Base-by-base conservation (phyloP, 2,113 vertebrate genomes). In the Chaenogobius annularis region DNA sequence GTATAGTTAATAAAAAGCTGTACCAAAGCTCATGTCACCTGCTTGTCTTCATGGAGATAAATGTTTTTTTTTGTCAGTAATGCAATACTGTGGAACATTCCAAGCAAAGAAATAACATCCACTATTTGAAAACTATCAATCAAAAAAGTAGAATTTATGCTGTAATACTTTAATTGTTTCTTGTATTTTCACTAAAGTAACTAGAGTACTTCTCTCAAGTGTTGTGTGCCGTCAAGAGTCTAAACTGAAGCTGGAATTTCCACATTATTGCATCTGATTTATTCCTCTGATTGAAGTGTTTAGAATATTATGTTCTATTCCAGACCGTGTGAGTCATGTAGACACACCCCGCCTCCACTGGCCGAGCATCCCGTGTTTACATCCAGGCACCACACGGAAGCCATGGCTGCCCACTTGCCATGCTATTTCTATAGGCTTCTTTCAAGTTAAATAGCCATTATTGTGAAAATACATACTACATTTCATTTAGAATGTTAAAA, bases 221-320 rank as follows among this genome's bases (percentile, higher is more conserved):
- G 80, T 61, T 73, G 68, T 77, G 83, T 31, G 83, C 87, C 85
- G 88, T 84, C 81, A 9, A 40, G 37, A 85, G 81, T 84, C 56
- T 78, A 20, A 54, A 54, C 1, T 54, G 9, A 10, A 84, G 72
- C 77, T 87, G 90, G 86, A 90, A 89, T 91, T 87, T 91, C 86
- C 81, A 68, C 82, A 77, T 80, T 78, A 74, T 83, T 79, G 78
- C 81, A 73, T 73, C 78, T 84, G 81, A 81, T 85, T 83, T 83
- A 77, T 85, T 80, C 83, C 66, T 70, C 71, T 65, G 83, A 87
- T 82, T 88, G 72, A 89, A 89, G 89, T 87, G 78, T 77, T 77
- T 85, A 85, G 80, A 84, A 87, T 79, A 82, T 69, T 77, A 59
- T 80, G 82, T 79, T 83, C 82, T 85, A 69, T 90, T 80, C 83